Evolutionary conservation across 2,113 vertebrate species (phyloP).

Genomic region (Crotalus viridis): DNA sequence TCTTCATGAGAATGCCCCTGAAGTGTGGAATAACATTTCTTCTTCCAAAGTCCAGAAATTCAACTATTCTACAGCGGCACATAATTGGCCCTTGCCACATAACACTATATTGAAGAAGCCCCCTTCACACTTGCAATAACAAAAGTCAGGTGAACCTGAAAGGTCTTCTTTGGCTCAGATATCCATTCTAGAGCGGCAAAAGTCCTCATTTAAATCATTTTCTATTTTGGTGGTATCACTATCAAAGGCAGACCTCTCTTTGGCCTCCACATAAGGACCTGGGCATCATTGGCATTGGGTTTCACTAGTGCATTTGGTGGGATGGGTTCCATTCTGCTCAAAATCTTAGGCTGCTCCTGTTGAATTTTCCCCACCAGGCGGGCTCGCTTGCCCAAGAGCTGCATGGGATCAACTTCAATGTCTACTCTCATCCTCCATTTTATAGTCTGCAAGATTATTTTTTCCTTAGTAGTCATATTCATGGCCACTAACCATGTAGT

Average conservation of each 20-base stretch:
- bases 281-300: conserved; percentile 96
- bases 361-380: conserved; percentile 87
- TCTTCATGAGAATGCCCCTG: conserved; percentile 46
- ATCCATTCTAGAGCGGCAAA: conserved; percentile 52
- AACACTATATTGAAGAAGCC: conserved; percentile 59
- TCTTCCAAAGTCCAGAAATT: conserved; percentile 59
- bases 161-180: conserved; percentile 71
- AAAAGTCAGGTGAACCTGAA: conserved; percentile 63
- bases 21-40: conserved; percentile 39
- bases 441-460: conserved; percentile 94
- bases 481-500: conserved; percentile 98
- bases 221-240: conserved; percentile 94
- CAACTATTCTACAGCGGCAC: conserved; percentile 34
- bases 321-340: conserved; percentile 94
- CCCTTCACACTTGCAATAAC: conserved; percentile 40
- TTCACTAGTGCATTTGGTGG: conserved; percentile 90
- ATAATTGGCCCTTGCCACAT: conserved; percentile 12
- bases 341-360: conserved; percentile 92
- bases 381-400: conserved; percentile 88
- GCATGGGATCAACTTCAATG: conserved; percentile 88
- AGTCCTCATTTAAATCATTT: not conserved
- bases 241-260: conserved; percentile 88
- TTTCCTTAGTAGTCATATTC: conserved; percentile 91
- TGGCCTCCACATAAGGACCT: conserved; percentile 98
- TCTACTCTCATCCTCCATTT: conserved; percentile 98